A percentile compares a stretch with the other conserved stretches of the same genome.
These are phyloP conservation scores for Papilio polytes DNA, from an alignment of 1,140 invertebrate genomes.

Conservation along the genomic window DNA sequence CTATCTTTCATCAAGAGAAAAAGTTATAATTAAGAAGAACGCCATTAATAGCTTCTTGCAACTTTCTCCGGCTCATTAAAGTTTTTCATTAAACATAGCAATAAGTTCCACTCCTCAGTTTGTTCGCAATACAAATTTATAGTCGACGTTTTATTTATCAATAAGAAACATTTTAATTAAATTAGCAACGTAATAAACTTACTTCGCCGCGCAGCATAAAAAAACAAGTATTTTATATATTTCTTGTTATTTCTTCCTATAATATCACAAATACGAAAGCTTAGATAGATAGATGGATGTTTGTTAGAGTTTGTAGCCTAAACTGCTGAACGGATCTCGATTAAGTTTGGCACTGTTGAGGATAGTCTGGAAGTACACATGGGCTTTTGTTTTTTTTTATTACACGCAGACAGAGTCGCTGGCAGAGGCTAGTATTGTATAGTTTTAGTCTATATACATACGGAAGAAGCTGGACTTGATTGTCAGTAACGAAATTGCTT, in stretches of 20 bases:
- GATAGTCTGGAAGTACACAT: no score
- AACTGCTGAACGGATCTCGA: no score
- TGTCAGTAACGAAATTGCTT: no score
- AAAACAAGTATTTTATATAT: neutral
- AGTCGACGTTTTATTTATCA: neutral
- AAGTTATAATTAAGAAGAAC: slow-evolving; percentile 24
- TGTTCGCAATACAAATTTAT: slow-evolving; percentile 13
- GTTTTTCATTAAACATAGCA: slow-evolving; percentile 31
- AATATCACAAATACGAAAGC: no score
- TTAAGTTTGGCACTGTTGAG: no score
- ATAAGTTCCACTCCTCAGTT: slow-evolving; percentile 20
- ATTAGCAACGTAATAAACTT: neutral
- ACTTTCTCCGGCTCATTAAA: slow-evolving; percentile 33
- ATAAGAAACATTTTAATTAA: slow-evolving; percentile 15
- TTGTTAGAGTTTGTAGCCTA: no score
- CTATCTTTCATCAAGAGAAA: slow-evolving; percentile 1
- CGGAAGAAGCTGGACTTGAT: no score
- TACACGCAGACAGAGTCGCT: no score
- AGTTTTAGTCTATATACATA: no score
- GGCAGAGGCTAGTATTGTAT: no score
- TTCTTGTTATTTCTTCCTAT: neutral
- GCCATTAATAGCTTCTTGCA: slow-evolving; percentile 31
- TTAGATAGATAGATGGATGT: no score
- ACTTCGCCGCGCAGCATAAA: neutral
- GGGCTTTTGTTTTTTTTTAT: no score